Evolutionary conservation across 2,888 invertebrate genomes (phyloP).

Genomic region (Limnephilus rhombicus): DNA sequence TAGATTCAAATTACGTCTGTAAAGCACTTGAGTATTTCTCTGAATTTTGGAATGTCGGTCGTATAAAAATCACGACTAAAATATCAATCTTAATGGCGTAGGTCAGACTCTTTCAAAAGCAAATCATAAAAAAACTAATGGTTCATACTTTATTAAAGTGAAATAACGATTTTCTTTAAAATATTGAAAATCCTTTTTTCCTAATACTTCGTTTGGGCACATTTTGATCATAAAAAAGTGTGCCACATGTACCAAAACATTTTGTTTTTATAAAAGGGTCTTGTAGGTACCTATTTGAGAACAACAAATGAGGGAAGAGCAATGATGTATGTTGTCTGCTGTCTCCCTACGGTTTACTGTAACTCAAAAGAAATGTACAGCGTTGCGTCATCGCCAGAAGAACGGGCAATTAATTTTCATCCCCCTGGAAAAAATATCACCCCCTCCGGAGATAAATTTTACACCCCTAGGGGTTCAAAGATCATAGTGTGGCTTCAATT

Average conservation of each 20-base stretch:
- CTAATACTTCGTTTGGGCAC: not conserved
- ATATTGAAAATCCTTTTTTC: not conserved
- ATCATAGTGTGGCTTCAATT: slow-evolving; percentile 54
- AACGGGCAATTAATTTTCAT: slow-evolving; percentile 62
- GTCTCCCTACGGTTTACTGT: not conserved
- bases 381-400: slow-evolving; percentile 60
- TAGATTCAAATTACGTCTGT: too few relatives aligned
- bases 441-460: slow-evolving; percentile 51
- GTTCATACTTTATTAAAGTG: too few relatives aligned
- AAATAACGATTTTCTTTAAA: too few relatives aligned
- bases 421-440: slow-evolving; percentile 51
- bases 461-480: slow-evolving; percentile 57
- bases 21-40: too few relatives aligned
- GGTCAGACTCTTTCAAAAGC: too few relatives aligned
- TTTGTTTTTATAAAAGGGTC: not conserved
- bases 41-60: too few relatives aligned
- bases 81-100: too few relatives aligned
- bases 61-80: too few relatives aligned
- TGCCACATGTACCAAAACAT: not conserved
- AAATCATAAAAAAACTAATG: too few relatives aligned
- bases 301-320: not conserved
- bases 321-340: not conserved
- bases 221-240: not conserved
- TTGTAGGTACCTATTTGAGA: not conserved
- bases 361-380: slow-evolving; percentile 40